A percentile compares a stretch with the other conserved stretches of the same genome.
These are phyloP conservation scores for Toxotes chatareus DNA, from an alignment of 2,113 vertebrate genomes.

Conservation along the genomic window DNA sequence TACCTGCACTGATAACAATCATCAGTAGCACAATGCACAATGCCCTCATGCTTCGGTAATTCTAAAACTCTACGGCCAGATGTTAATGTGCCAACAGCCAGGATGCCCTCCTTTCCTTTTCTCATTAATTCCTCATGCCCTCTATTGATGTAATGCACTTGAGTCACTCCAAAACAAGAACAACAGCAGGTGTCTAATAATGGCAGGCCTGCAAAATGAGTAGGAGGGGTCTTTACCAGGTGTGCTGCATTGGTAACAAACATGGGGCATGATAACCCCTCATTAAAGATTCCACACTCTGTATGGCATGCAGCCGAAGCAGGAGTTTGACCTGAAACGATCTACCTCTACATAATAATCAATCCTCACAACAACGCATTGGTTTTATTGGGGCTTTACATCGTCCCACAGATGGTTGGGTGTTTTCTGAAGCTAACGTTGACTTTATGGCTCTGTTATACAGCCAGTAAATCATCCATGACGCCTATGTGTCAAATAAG, in stretches of 20 bases:
- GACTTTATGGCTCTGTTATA: slow-evolving; percentile 56
- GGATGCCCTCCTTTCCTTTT: slow-evolving; percentile 70
- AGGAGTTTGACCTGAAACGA: slow-evolving; percentile 59
- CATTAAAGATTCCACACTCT: slow-evolving; percentile 82
- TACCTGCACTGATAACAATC: slow-evolving; percentile 76
- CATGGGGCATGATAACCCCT: slow-evolving; percentile 76
- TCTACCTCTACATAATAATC: slow-evolving; percentile 54
- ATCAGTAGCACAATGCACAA: slow-evolving; percentile 64
- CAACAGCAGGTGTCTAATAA: slow-evolving; percentile 80
- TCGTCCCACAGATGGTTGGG: slow-evolving; percentile 46
- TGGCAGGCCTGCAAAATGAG: slow-evolving; percentile 66
- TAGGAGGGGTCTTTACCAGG: slow-evolving; percentile 78
- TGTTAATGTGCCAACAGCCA: slow-evolving; percentile 71
- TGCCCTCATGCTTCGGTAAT: slow-evolving; percentile 69
- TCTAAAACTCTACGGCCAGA: slow-evolving; percentile 71
- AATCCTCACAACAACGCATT: slow-evolving; percentile 64
- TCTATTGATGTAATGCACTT: slow-evolving; percentile 76
- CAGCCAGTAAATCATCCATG: slow-evolving; percentile 64
- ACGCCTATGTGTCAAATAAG: slow-evolving; percentile 45
- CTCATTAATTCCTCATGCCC: slow-evolving; percentile 71
- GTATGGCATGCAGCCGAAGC: slow-evolving; percentile 58
- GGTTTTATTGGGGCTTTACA: slow-evolving; percentile 65
- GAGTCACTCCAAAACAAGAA: slow-evolving; percentile 77
- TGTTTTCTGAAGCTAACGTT: slow-evolving; percentile 32
- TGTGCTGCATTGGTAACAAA: slow-evolving; percentile 77